These are phyloP conservation scores for Nesoenas mayeri DNA, from an alignment of 2,113 vertebrate genomes.

Conservation along the genomic window DNA sequence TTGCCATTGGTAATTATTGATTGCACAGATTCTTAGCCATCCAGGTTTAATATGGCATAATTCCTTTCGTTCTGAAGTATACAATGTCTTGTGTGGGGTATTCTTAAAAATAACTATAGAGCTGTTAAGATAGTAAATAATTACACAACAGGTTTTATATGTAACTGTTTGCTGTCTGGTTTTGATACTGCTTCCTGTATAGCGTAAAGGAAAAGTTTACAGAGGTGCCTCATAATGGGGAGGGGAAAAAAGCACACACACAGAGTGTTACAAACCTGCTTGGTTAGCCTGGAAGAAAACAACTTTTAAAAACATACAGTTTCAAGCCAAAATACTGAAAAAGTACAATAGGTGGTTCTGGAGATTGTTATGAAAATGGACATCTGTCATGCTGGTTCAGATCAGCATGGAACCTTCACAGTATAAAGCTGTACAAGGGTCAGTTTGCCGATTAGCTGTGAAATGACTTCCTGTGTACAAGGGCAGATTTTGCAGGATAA, in stretches of 20 bases:
- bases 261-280: not conserved
- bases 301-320: not conserved
- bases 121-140: not conserved
- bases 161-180: not conserved
- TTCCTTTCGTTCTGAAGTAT: not conserved
- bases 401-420: not conserved
- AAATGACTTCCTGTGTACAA: not conserved
- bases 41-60: not conserved
- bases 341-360: not conserved
- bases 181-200: not conserved
- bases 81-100: not conserved
- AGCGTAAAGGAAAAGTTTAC: not conserved
- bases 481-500: not conserved
- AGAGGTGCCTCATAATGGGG: not conserved
- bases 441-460: not conserved
- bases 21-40: not conserved
- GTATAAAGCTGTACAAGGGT: not conserved
- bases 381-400: not conserved
- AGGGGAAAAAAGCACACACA: not conserved
- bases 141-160: not conserved
- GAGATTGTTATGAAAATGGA: not conserved
- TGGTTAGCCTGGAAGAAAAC: not conserved
- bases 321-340: not conserved
- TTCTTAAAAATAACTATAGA: not conserved
- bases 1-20: slow-evolving; percentile 87